phyloP scores from a whole-genome alignment of 2,797 vertebrate species.

The Rhinella marina region DNA sequence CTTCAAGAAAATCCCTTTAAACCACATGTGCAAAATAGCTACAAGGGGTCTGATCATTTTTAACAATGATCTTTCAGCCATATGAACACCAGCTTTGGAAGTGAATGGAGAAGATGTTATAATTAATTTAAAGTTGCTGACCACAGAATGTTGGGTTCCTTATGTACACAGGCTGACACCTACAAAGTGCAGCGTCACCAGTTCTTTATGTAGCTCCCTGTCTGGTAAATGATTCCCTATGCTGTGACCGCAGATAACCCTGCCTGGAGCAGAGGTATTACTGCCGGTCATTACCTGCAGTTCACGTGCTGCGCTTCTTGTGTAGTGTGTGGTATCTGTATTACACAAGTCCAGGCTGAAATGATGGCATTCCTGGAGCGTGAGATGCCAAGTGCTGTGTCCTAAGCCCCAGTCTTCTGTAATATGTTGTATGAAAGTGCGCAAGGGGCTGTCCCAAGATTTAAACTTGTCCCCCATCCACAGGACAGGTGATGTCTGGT shows the following conservation, averaged over 20 bases:
- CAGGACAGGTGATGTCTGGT: no score
- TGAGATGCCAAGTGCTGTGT: not conserved
- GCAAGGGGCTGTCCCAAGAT: no score
- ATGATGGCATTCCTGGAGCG: not conserved
- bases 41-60: no score
- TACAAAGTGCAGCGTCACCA: not conserved
- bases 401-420: not conserved
- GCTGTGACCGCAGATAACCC: not conserved
- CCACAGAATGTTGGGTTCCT: no score
- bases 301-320: not conserved
- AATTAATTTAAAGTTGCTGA: no score
- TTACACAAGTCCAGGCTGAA: slow-evolving; percentile 15
- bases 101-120: no score
- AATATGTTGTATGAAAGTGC: not conserved
- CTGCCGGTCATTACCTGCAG: slow-evolving; percentile 25
- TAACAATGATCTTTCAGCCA: no score
- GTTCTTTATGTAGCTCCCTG: not conserved
- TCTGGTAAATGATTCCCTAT: not conserved
- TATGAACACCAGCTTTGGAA: no score
- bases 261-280: not conserved
- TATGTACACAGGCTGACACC: no score
- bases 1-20: no score
- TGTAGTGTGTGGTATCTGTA: not conserved
- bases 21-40: no score
- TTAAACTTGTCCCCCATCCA: no score